Conservation (phyloP, 2,113 vertebrate genomes). For the Triplophysa rosa region DNA sequence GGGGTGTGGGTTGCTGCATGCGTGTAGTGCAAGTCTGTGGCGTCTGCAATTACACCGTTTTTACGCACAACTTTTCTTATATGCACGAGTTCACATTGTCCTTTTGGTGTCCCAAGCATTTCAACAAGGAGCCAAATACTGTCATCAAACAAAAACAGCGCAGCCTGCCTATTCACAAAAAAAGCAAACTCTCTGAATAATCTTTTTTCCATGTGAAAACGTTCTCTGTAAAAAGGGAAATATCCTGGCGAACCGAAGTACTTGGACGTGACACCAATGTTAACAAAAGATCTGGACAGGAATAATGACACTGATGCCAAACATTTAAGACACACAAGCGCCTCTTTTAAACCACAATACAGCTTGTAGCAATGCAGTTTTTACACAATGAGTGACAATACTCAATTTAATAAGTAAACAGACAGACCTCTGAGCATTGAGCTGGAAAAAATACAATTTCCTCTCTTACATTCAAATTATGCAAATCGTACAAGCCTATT, state of each 20-base stretch:
- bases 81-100: not conserved
- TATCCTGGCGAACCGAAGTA: conserved; percentile 26
- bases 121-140: conserved; percentile 16
- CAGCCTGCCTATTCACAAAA: conserved; percentile 30
- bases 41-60: not conserved
- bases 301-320: conserved; percentile 23
- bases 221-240: conserved; percentile 20
- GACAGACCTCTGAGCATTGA: not conserved
- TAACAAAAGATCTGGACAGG: conserved; percentile 26
- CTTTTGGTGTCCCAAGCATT: not conserved
- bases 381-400: not conserved
- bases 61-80: not conserved
- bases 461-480: not conserved
- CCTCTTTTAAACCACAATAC: conserved; percentile 7
- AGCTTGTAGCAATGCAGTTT: not conserved
- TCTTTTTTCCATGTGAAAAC: conserved; percentile 27
- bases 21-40: conserved; percentile 6
- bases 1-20: conserved; percentile 19
- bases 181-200: conserved; percentile 34
- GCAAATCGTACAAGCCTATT: not conserved
- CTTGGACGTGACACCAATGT: conserved; percentile 45
- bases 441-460: not conserved
- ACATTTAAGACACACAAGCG: conserved; percentile 1
- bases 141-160: conserved; percentile 18
- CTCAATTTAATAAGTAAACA: not conserved